Evolutionary conservation across 1,140 invertebrate genomes (phyloP), one percentile per base, ranked within the genome.

Genomic region (Caenorhabditis latens): DNA sequence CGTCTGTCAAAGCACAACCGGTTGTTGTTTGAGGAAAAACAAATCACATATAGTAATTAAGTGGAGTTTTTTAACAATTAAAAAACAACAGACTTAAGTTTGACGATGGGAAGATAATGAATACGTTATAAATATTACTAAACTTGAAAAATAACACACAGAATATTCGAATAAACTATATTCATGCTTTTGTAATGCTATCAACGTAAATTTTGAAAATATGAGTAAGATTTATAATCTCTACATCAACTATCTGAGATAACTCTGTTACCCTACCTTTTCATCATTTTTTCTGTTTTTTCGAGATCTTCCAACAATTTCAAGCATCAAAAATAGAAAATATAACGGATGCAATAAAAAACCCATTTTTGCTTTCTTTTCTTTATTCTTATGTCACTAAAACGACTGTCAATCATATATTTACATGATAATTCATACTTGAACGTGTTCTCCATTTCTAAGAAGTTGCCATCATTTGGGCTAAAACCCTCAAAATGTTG

Each of bases 341-440:
- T 3, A 63, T 32, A 32, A 63, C 9, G 24, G 8, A 32, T 63
- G 24, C 24, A 24, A 63, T 32, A 63, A 63, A 63, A 4, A 21
- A 9, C 24, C 16, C 50, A 2, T 55, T 46, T 48, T 84, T 65
- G 24, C 42, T 83, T 53, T 83, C 21, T 19, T 83, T 53, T 83
- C 21, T 19, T 19, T 43, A 40, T 58, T 16, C 24, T 7, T 7
- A 48, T 63, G 16, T 58, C 84, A 48, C 4, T n/a, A 40, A 32
- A 65, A 7, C n/a, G 14, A 67, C 43, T 67, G 46, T 46, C 61
- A 67, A 84, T 84, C 84, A 61, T 84, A 9, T 43, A 79, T 50
- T 79, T n/a, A 79, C 71, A 79, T 79, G 71, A 79, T 50, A 79
- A 48, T 79, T 79, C 71, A 79, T 79, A 50, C n/a, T 79, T 79